Base-by-base conservation (phyloP, 2,888 invertebrate genomes). In the Drosophila kuntzei region DNA sequence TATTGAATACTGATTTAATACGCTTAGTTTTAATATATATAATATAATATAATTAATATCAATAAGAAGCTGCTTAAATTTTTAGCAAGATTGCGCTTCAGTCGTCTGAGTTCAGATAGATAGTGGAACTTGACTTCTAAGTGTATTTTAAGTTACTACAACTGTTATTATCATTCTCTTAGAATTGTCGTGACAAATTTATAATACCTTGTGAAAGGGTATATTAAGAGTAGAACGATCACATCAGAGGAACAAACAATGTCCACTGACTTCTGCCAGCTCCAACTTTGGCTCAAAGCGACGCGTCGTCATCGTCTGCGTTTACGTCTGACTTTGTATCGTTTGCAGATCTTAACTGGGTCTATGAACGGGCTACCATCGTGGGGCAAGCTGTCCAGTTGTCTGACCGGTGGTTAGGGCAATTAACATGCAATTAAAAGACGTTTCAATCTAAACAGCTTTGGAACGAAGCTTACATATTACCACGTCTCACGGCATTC, bases 371-470 rank as follows among this genome's bases (percentile, higher is more conserved):
- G 16, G 54, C 69, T 54, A 54, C 61, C 54, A 67, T 12, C 53
- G 46, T 61, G 46, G 41, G 55, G 34, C 55, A 58, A 47, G 51
- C 63, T 54, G 58, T 51, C 39, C 39, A 54, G 68, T 59, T 59
- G 71, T 65, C 63, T 49, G 43, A 29, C 46, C 34, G 69, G 44
- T 80, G 75, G 82, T 70, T 80, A 73, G 71, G 79, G 76, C 89
- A 89, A 87, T 87, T 87, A 87, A 87, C 89, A 87, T 89, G 87
- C 87, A 87, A 87, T 87, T 89, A 89, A 87, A 87, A 83, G 81
- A 83, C 89, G 84, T 87, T 88, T 87, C 87, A 83, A 83, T 86
- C 84, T 67, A 70, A 71, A 80, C 75, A 80, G 62, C 75, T 71
- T 55, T 76, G 57, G 59, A 84, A 75, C 43, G 58, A 59, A 68